Evolutionary conservation across 92 coral and sea anemone species (phyloP).

Genomic region (Paramuricea clavata): DNA sequence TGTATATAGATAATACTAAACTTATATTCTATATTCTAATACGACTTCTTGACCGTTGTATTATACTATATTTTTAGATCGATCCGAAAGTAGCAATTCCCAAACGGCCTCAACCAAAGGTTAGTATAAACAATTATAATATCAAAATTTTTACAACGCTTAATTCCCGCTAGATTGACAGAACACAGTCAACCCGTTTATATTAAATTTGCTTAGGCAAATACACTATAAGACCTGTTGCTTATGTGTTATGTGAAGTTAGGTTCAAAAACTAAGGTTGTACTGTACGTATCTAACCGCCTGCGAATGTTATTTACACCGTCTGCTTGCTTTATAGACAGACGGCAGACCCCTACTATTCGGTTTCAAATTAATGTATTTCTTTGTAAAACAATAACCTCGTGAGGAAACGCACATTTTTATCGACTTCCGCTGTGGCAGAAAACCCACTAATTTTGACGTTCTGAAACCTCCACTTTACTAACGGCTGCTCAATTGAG

Average conservation of each 20-base stretch:
- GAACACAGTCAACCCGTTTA: background rate
- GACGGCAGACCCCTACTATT: constrained; percentile 42
- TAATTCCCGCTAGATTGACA: background rate
- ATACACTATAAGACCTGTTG: background rate
- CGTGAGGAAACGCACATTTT: constrained; percentile 3
- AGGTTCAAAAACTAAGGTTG: background rate
- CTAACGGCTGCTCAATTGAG: background rate
- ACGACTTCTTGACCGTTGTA: constrained; percentile 53
- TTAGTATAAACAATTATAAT: constrained; percentile 49
- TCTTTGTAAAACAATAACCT: background rate
- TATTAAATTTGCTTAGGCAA: background rate
- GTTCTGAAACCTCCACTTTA: background rate
- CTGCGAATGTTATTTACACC: background rate
- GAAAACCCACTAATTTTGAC: background rate
- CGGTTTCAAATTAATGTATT: constrained; percentile 6
- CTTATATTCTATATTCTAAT: constrained; percentile 48
- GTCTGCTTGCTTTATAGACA: constrained; percentile 12
- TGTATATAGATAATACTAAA: background rate
- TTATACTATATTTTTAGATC: constrained; percentile 76
- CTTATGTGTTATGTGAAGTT: background rate
- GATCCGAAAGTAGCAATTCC: constrained; percentile 98
- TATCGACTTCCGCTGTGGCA: constrained; percentile 42
- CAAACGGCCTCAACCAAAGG: constrained; percentile 97
- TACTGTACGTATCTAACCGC: constrained; percentile 2
- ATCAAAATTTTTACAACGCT: background rate